Conservation (phyloP, 2,113 vertebrate species). For the Lanius ludovicianus region DNA sequence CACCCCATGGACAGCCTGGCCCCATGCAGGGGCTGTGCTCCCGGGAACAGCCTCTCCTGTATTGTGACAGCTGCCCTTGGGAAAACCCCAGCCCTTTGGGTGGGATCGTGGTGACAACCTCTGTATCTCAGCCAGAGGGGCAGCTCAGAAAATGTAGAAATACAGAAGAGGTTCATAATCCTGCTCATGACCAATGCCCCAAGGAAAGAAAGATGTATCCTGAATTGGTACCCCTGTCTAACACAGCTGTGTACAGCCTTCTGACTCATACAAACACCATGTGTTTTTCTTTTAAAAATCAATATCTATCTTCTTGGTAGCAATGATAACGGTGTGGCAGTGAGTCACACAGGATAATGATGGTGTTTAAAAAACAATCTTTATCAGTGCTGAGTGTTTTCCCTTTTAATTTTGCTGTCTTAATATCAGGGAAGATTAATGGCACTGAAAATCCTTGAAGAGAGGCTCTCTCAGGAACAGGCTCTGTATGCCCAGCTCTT, state of each 20-base stretch:
- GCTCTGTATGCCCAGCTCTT: neutral
- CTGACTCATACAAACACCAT: neutral
- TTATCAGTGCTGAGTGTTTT: neutral
- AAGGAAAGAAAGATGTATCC: neutral
- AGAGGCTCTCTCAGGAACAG: neutral
- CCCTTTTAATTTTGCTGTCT: neutral
- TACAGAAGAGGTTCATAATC: neutral
- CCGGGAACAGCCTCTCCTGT: neutral
- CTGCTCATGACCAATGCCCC: neutral
- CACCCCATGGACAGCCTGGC: neutral
- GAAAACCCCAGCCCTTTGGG: neutral
- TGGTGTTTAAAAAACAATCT: neutral
- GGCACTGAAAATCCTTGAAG: neutral
- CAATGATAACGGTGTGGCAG: neutral
- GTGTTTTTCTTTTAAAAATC: neutral
- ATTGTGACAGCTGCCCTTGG: neutral
- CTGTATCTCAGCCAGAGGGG: neutral
- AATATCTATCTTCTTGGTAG: neutral
- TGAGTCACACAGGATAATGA: neutral
- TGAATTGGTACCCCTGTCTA: neutral
- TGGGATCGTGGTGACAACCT: fast-evolving
- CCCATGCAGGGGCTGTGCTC: fast-evolving
- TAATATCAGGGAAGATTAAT: neutral
- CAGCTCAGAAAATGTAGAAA: neutral
- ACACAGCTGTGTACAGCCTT: neutral